Evolutionary conservation across 2,113 vertebrate species (phyloP), one percentile per base, ranked within the genome.

Genomic region (Tonatia bakeri): DNA sequence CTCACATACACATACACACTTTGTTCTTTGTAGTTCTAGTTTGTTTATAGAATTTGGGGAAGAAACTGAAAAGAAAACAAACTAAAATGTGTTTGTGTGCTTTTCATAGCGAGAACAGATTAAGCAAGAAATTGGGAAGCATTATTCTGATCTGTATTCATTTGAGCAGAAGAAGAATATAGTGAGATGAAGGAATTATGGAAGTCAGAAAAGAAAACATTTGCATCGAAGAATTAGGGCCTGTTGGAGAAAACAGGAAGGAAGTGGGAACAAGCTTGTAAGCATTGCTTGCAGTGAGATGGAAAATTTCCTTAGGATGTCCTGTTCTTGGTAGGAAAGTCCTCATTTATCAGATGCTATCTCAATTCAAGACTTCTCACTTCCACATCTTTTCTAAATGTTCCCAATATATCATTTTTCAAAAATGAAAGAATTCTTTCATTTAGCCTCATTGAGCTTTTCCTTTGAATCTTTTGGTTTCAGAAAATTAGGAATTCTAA

Each of bases 401-500:
- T 91, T 91, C 38, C 87, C 77, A 79, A 69, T 86, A 47, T 38
- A 83, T 91, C 38, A 65, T 33, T 91, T 91, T 84, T 84, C 50
- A 69, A 90, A 93, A 88, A 36, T 72, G 33, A 84, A 93, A 72
- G 20, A 94, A 72, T 91, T 93, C 4, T 83, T 83, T 90, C 12
- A 40, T 75, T 97, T 89, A 84, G 61, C 91, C 13, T 94, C 38
- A 70, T 69, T 52, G 22, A 85, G n/a, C 65, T 87, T 88, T 69
- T 92, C 59, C 65, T 95, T 86, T 95, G 28, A 96, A 61, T 81
- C 31, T 87, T 36, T 95, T 95, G 76, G 81, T 80, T 95, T 96
- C 65, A 88, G 64, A 94, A 94, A 96, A 88, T 79, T 91, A 43
- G 54, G 33, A 85, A 73, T 92, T 92, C 45, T 92, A 95, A 90